Base-by-base conservation (phyloP, 2,888 invertebrate genomes). In the Tetrapedia diversipes region DNA sequence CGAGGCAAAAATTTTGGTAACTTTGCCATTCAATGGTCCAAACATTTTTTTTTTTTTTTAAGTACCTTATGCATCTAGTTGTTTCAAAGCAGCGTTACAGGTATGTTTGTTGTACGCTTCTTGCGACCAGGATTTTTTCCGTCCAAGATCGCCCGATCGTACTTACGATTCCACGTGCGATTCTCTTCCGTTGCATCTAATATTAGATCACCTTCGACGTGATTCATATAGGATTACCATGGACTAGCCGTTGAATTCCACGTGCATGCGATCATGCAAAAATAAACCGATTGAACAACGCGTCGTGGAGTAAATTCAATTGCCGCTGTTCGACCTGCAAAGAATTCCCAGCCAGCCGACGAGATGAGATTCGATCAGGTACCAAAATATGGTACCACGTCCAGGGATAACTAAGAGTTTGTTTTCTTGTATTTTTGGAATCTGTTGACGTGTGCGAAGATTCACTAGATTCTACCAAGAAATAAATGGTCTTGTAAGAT, bases 171-270 rank as follows among this genome's bases (percentile, higher is more conserved):
- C 63, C 34, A 49, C 54, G 66, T 66, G 64, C 67, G 76, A 79
- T 78, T 67, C 75, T 71, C 77, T 81, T 81, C 79, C 85, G 77
- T 70, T 56, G 67, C 56, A 37, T 76, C 74, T 85, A 82, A 81
- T 80, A 77, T 83, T 83, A 85, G 80, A 80, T 79, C 77, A 75
- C 73, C 79, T 82, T 75, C 75, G 59, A 73, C 56, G 75, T 69
- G 65, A 63, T 64, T 69, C 77, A 77, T 72, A 72, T 79, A 77
- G 69, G 43, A 79, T 77, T 77, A 77, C 72, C 66, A 67, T 71
- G 63, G 47, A 49, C 64, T 57, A 59, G 51, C 39, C 53, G 75
- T 59, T 75, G 53, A 56, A 78, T 78, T 67, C 77, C 78, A 61
- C 56, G 76, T 61, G 76, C 47, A 53, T 54, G 61, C 22, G 60